Conservation (phyloP, 2,113 vertebrate genomes). For the Otis tarda region DNA sequence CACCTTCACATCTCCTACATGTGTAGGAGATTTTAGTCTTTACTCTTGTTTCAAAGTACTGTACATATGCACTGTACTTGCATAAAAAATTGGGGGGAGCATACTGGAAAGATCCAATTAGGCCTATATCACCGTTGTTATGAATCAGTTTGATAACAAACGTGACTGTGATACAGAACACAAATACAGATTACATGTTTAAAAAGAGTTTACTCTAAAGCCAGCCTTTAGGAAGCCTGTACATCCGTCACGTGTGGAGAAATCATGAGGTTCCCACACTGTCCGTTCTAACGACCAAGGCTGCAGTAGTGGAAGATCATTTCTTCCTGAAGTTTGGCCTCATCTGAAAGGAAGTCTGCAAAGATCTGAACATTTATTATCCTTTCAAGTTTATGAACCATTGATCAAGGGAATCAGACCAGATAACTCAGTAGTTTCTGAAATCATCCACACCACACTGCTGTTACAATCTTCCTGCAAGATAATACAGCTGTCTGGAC, state of each 20-base stretch:
- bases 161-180: not conserved
- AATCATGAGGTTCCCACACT: not conserved
- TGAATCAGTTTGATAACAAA: not conserved
- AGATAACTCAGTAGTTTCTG: not conserved
- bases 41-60: not conserved
- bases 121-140: not conserved
- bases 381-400: not conserved
- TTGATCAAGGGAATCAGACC: not conserved
- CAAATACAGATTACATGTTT: not conserved
- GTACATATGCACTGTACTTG: not conserved
- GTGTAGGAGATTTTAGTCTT: not conserved
- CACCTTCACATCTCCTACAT: not conserved
- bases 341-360: not conserved
- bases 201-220: not conserved
- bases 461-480: not conserved
- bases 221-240: not conserved
- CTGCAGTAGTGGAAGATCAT: not conserved
- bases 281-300: fast-evolving
- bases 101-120: not conserved
- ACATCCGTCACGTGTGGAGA: not conserved
- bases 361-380: not conserved
- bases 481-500: not conserved
- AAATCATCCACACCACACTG: not conserved
- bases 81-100: not conserved
- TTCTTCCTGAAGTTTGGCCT: not conserved